A percentile compares a stretch with the other conserved stretches of the same genome.
Evolutionary conservation across 2,113 vertebrate genomes (phyloP).

Genomic region (Nycticebus coucang): DNA sequence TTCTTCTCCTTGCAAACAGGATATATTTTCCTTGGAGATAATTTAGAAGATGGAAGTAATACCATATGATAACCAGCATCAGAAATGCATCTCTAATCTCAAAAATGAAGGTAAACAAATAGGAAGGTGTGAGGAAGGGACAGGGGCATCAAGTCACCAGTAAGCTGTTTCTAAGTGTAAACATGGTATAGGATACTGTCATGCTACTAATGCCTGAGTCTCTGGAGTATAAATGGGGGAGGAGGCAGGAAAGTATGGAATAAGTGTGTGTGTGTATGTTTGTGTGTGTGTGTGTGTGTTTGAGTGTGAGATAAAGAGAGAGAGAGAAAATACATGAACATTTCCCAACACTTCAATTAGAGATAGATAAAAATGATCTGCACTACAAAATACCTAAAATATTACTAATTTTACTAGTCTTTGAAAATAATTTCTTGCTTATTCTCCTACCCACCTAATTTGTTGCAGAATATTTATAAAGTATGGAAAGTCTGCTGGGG

Average conservation of each 20-base stretch:
- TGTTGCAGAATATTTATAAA: conserved; percentile 37
- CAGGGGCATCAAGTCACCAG: background rate
- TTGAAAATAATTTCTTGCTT: conserved; percentile 21
- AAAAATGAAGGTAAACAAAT: conserved; percentile 17
- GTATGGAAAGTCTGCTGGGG: background rate
- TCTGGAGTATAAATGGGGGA: background rate
- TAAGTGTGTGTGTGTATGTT: background rate
- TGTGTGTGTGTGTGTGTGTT: too few species aligned
- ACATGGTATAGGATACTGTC: background rate
- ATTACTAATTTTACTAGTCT: background rate
- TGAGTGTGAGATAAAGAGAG: background rate
- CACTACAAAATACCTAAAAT: background rate
- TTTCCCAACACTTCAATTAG: background rate
- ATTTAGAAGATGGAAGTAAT: conserved; percentile 12
- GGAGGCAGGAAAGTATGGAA: background rate
- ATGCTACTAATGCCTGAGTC: background rate
- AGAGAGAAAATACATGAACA: background rate
- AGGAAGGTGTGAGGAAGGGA: background rate
- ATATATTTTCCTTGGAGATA: background rate
- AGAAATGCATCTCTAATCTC: conserved; percentile 35
- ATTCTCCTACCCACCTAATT: conserved; percentile 17
- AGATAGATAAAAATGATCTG: background rate
- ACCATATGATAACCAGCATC: background rate
- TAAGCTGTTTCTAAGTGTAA: conserved; percentile 5
- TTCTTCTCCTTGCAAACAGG: background rate